These are phyloP conservation scores for Tangachromis dhanisi DNA, from an alignment of 2,113 vertebrate genomes.

Conservation along the genomic window DNA sequence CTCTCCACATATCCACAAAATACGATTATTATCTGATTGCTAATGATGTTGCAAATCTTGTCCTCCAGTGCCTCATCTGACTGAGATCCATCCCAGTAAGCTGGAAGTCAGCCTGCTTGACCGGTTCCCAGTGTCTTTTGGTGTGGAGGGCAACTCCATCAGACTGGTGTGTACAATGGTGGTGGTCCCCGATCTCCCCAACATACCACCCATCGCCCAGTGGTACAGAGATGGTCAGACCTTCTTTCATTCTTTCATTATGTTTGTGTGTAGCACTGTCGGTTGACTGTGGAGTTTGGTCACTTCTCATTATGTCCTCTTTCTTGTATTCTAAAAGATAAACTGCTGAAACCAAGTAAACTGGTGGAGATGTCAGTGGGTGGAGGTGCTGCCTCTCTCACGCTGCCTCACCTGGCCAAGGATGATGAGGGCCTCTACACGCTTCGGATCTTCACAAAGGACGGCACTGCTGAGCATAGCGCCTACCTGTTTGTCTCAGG, in stretches of 20 bases:
- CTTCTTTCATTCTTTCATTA: background rate
- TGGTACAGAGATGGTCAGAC: conserved; percentile 93
- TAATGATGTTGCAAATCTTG: background rate
- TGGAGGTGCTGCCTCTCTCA: conserved; percentile 80
- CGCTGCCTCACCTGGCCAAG: conserved; percentile 87
- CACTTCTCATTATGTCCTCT: background rate
- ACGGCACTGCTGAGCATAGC: conserved; percentile 84
- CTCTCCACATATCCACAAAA: background rate
- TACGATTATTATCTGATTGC: background rate
- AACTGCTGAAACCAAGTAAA: conserved; percentile 75
- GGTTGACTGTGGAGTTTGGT: background rate
- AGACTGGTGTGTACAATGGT: conserved; percentile 82
- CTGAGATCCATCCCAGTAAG: conserved; percentile 78
- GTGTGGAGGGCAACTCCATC: conserved; percentile 81
- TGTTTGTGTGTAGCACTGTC: background rate
- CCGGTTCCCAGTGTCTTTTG: conserved; percentile 86
- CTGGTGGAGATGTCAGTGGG: conserved; percentile 81
- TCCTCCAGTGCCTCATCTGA: conserved; percentile 74
- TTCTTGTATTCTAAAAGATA: conserved; percentile 64
- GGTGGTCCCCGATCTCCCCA: conserved; percentile 85
- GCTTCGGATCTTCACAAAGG: conserved; percentile 82
- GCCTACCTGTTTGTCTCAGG: conserved; percentile 94
- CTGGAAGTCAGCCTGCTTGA: conserved; percentile 87
- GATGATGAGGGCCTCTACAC: conserved; percentile 98
- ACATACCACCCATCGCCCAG: conserved; percentile 80